A percentile compares a stretch with the other conserved stretches of the same genome.
phyloP scores from a whole-genome alignment of 2,888 invertebrate species.

The Sinotaia quadrata region DNA sequence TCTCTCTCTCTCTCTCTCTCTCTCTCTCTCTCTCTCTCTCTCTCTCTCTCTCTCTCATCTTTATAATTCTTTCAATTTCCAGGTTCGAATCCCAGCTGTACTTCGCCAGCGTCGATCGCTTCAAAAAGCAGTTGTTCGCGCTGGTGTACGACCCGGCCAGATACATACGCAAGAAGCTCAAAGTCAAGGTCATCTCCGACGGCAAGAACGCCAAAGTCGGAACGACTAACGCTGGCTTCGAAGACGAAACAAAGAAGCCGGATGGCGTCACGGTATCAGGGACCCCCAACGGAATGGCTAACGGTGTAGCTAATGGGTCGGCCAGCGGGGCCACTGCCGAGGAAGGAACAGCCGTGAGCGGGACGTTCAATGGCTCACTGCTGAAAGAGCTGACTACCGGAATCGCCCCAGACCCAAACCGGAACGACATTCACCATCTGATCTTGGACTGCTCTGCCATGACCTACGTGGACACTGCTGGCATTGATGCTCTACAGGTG shows the following conservation, averaged over 20 bases:
- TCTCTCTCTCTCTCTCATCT: no score
- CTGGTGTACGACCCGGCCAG: conserved; percentile 12
- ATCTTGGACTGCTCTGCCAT: conserved; percentile 63
- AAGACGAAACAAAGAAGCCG: no score
- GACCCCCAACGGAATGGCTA: no score
- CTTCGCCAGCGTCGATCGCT: conserved; percentile 37
- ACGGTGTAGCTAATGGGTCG: no score
- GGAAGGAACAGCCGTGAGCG: no score
- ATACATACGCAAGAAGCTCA: no score
- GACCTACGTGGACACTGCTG: conserved; percentile 61
- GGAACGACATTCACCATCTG: conserved; percentile 34
- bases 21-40: no score
- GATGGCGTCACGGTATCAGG: no score
- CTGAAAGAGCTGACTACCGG: background rate
- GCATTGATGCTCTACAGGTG: conserved; percentile 53
- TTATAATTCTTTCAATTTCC: no score
- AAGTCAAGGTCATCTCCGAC: background rate
- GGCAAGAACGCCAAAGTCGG: background rate
- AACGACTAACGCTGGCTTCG: background rate
- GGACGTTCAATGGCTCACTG: no score
- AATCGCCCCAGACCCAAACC: background rate
- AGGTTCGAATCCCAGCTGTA: conserved; percentile 31
- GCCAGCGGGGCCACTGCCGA: no score
- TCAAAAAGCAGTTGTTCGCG: conserved; percentile 31
- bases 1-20: no score